Evolutionary conservation across 2,888 invertebrate genomes (phyloP).

Genomic region (Dynastes maya): DNA sequence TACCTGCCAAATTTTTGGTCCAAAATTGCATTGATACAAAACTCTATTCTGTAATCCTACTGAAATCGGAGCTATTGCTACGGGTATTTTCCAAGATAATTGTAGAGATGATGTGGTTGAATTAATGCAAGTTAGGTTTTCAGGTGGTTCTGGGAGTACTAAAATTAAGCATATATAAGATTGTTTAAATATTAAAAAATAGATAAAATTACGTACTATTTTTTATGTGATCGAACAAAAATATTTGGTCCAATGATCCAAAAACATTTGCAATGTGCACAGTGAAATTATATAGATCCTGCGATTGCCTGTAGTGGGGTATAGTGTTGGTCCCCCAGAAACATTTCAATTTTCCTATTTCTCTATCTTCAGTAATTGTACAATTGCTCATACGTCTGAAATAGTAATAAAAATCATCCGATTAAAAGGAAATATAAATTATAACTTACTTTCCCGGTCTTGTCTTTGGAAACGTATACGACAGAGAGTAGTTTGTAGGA

Average conservation of each 20-base stretch:
- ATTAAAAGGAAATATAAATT: background rate
- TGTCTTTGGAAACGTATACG: constrained; percentile 61
- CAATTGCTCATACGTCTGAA: constrained; percentile 41
- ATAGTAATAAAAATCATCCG: background rate
- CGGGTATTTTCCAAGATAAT: constrained; percentile 72
- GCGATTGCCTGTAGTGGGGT: constrained; percentile 73
- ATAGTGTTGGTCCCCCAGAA: constrained; percentile 71
- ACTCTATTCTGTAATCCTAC: constrained; percentile 72
- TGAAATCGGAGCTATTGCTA: constrained; percentile 71
- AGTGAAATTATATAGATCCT: constrained; percentile 74
- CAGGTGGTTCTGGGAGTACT: constrained; percentile 73
- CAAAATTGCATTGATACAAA: constrained; percentile 72
- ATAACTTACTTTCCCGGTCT: constrained; percentile 42
- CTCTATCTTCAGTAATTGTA: constrained; percentile 52
- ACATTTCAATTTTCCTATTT: constrained; percentile 67
- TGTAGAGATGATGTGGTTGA: constrained; percentile 71
- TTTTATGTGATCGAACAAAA: constrained; percentile 75
- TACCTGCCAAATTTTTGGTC: constrained; percentile 70
- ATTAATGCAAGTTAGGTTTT: constrained; percentile 69
- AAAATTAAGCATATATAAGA: constrained; percentile 53
- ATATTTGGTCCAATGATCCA: constrained; percentile 72
- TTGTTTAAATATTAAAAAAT: background rate
- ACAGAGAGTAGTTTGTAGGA: constrained; percentile 73
- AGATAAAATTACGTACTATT: constrained; percentile 66
- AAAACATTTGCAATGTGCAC: constrained; percentile 77